Evolutionary conservation across 2,797 vertebrate genomes (phyloP).

Genomic region (Leptatherina wallacei): DNA sequence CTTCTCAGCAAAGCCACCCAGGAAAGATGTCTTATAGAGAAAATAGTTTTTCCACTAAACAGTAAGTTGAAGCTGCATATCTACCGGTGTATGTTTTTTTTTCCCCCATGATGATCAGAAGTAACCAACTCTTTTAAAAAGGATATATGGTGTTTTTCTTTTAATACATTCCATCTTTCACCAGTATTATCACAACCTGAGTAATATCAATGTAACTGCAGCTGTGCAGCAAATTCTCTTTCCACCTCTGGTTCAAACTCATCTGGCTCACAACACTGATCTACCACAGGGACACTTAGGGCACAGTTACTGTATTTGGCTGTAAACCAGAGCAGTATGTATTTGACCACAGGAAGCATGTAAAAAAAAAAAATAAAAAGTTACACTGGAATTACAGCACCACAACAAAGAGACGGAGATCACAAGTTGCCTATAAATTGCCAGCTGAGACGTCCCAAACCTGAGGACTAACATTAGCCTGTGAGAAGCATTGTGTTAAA

Average conservation of each 20-base stretch:
- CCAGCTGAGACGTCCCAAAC: slow-evolving; percentile 62
- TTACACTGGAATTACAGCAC: slow-evolving; percentile 65
- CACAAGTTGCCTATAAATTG: slow-evolving; percentile 48
- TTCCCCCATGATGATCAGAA: no score
- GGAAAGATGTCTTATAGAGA: background rate
- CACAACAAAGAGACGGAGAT: slow-evolving; percentile 56
- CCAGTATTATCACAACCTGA: slow-evolving; percentile 5
- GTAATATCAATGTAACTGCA: background rate
- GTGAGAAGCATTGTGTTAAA: slow-evolving; percentile 63
- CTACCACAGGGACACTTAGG: slow-evolving; percentile 42
- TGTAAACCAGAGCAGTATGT: slow-evolving; percentile 52
- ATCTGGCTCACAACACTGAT: slow-evolving; percentile 57
- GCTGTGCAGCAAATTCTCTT: slow-evolving; percentile 15
- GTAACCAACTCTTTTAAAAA: background rate
- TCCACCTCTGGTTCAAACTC: slow-evolving; percentile 54
- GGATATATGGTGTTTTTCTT: background rate
- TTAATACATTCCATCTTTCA: background rate
- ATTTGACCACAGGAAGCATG: slow-evolving; percentile 71
- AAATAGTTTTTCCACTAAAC: background rate
- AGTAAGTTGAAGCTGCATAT: no score
- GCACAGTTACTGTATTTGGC: slow-evolving; percentile 52
- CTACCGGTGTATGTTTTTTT: no score
- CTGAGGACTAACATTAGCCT: slow-evolving; percentile 57
- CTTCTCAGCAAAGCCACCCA: background rate
- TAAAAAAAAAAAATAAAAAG: slow-evolving; percentile 42